Evolutionary conservation across 2,888 invertebrate genomes (phyloP).

Genomic region (Alitta virens): DNA sequence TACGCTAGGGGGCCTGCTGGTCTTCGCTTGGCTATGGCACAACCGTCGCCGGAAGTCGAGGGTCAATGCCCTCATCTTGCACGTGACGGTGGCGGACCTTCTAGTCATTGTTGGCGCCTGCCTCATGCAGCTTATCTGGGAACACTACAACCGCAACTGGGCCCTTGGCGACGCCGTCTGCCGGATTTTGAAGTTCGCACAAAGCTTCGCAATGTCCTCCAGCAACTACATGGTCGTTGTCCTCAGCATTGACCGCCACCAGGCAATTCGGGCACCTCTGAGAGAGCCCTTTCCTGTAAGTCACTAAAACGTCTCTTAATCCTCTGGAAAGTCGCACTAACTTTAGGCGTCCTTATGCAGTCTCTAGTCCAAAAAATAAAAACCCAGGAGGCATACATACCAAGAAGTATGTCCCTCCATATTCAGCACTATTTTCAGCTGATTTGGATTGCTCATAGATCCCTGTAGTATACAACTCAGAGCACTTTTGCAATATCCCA

Average conservation of each 20-base stretch:
- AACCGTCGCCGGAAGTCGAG: conserved; percentile 42
- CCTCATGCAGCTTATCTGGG: conserved; percentile 45
- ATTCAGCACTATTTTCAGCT: no score
- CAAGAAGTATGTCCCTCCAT: no score
- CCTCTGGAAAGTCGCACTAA: no score
- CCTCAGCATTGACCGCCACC: conserved; percentile 54
- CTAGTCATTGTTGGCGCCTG: conserved; percentile 49
- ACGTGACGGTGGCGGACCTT: conserved; percentile 52
- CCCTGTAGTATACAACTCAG: no score
- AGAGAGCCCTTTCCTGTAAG: conserved; percentile 46
- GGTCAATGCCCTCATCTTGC: conserved; percentile 51
- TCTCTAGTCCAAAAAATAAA: no score
- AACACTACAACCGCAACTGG: conserved; percentile 24
- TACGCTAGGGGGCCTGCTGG: conserved; percentile 42
- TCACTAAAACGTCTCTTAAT: no score
- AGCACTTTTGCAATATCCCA: no score
- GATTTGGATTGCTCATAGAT: no score
- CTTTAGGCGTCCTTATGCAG: no score
- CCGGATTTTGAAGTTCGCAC: conserved; percentile 50
- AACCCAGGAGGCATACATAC: no score
- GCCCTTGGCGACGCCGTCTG: conserved; percentile 51
- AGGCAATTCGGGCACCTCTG: conserved; percentile 54
- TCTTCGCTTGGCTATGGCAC: conserved; percentile 47
- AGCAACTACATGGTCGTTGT: conserved; percentile 55
- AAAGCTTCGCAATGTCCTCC: conserved; percentile 50